A percentile compares a stretch with the other conserved stretches of the same genome.
Evolutionary conservation across 2,888 invertebrate species (phyloP).

Genomic region (Slavum lentiscoides): DNA sequence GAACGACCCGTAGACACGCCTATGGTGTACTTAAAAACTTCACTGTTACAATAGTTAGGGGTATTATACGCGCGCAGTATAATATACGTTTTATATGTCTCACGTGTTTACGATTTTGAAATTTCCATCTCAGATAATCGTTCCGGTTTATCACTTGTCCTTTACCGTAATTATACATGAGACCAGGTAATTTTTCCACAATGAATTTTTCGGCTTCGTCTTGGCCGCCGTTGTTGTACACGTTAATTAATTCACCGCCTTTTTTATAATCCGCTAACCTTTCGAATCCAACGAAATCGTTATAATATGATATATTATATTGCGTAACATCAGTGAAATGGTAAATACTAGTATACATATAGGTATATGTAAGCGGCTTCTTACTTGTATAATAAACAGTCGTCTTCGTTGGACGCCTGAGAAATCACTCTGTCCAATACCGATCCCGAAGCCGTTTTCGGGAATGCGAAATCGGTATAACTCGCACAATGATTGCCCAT

Average conservation of each 20-base stretch:
- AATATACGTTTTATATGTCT: not conserved
- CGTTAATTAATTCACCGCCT: constrained; percentile 86
- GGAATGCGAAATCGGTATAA: constrained; percentile 35
- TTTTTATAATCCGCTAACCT: constrained; percentile 86
- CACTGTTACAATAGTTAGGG: too few relatives aligned
- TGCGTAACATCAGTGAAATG: too few relatives aligned
- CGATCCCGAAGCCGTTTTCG: constrained; percentile 64
- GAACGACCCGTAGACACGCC: too few relatives aligned
- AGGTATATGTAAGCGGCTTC: too few relatives aligned
- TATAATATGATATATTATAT: too few relatives aligned
- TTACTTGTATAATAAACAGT: constrained; percentile 76
- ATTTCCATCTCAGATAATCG: constrained; percentile 88
- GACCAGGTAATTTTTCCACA: constrained; percentile 80
- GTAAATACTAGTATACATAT: too few relatives aligned
- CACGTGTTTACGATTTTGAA: constrained; percentile 79
- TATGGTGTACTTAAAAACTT: too few relatives aligned
- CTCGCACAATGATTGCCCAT: constrained; percentile 37
- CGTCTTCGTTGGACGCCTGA: constrained; percentile 82
- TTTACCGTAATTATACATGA: constrained; percentile 85
- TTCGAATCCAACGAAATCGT: not conserved
- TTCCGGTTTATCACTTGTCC: constrained; percentile 84
- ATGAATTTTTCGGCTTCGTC: constrained; percentile 81
- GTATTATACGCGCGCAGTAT: not conserved
- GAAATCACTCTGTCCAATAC: constrained; percentile 89
- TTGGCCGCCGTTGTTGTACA: constrained; percentile 83